Evolutionary conservation across 1,140 invertebrate genomes (phyloP).

Genomic region (Halyomorpha halys): DNA sequence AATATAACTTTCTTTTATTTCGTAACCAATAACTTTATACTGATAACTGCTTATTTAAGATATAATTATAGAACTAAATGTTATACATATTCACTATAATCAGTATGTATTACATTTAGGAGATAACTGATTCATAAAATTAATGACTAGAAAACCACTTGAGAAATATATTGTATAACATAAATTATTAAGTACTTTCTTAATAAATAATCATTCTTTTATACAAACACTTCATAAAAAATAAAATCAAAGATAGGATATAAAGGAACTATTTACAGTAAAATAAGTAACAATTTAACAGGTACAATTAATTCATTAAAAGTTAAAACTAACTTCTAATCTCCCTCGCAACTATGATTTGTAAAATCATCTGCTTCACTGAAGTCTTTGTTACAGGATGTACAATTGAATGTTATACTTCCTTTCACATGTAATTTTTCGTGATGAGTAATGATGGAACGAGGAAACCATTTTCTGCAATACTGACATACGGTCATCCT

Average conservation of each 20-base stretch:
- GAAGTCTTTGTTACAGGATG: neutral
- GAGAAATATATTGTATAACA: neutral
- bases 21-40: too few relatives aligned
- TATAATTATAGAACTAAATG: too few relatives aligned
- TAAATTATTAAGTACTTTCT: neutral
- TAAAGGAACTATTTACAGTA: neutral
- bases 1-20: too few relatives aligned
- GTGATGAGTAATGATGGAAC: neutral
- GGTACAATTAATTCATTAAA: neutral
- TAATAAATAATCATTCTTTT: neutral
- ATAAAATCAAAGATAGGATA: neutral
- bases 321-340: neutral
- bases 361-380: neutral
- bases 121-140: too few relatives aligned
- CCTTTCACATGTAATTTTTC: conserved; percentile 6
- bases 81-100: too few relatives aligned
- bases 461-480: conserved; percentile 7
- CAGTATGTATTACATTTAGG: too few relatives aligned
- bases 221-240: neutral
- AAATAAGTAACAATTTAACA: neutral
- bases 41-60: too few relatives aligned
- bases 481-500: conserved; percentile 5
- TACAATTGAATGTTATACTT: neutral
- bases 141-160: neutral
- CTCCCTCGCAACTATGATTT: neutral